These are phyloP conservation scores for Hypomecis punctinalis DNA, from an alignment of 2,888 invertebrate species.

Conservation along the genomic window DNA sequence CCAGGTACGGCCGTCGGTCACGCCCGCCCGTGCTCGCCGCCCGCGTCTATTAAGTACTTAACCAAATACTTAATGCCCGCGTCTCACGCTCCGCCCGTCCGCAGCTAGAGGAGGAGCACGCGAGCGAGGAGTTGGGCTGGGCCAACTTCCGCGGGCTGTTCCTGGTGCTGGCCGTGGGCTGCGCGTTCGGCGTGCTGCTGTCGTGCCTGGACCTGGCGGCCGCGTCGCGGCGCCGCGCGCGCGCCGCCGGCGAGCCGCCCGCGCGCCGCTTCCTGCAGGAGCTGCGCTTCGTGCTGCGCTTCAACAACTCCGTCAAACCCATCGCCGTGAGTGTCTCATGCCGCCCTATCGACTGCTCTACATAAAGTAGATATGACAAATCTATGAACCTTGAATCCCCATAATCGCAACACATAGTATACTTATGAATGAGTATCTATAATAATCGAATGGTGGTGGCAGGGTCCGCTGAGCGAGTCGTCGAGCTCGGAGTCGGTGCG, in stretches of 20 bases:
- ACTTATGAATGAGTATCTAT: too few species aligned
- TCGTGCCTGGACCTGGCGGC: constrained; percentile 87
- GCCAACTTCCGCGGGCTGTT: constrained; percentile 93
- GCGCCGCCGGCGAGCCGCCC: constrained; percentile 52
- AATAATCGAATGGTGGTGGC: constrained; percentile 14
- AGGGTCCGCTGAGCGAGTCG: constrained; percentile 57
- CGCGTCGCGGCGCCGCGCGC: constrained; percentile 60
- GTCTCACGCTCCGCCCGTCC: background rate
- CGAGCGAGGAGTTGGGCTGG: constrained; percentile 81
- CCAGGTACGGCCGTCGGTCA: constrained; percentile 80
- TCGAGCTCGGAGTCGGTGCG: constrained; percentile 32
- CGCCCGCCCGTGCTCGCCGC: background rate
- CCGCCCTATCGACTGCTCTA: too few species aligned
- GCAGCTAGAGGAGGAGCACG: constrained; percentile 64
- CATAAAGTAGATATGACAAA: too few species aligned
- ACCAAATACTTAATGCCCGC: too few species aligned
- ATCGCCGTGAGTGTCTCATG: constrained; percentile 52
- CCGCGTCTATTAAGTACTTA: too few species aligned
- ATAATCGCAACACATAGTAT: too few species aligned
- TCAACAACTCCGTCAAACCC: constrained; percentile 71
- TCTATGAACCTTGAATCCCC: too few species aligned
- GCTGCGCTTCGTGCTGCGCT: constrained; percentile 74
- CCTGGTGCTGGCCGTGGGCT: constrained; percentile 89
- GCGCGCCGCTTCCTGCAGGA: constrained; percentile 61
- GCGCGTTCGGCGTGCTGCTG: constrained; percentile 86